Evolutionary conservation across 2,888 invertebrate species (phyloP).

Genomic region (Autographa gamma): DNA sequence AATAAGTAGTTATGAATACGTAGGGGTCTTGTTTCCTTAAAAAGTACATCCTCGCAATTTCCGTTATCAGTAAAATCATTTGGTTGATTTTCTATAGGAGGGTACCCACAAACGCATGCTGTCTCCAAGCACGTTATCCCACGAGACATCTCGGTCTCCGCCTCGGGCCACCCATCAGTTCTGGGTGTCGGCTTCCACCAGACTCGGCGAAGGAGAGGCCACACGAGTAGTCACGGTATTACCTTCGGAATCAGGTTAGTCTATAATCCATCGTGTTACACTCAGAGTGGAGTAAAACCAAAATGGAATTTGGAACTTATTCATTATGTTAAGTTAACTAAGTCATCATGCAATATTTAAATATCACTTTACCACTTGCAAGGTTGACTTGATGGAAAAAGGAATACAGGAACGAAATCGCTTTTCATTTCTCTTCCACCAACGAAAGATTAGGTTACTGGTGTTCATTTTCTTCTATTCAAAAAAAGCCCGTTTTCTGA

Average conservation of each 20-base stretch:
- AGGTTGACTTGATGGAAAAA: background rate
- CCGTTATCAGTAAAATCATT: background rate
- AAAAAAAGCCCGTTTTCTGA: slow-evolving; percentile 64
- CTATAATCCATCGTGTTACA: slow-evolving; percentile 49
- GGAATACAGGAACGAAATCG: background rate
- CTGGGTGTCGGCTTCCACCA: slow-evolving; percentile 92
- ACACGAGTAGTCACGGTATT: slow-evolving; percentile 93
- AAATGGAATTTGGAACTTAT: background rate
- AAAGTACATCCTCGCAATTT: background rate
- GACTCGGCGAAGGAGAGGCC: slow-evolving; percentile 95
- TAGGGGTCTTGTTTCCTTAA: slow-evolving; percentile 1
- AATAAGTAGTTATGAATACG: background rate
- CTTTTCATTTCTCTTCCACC: slow-evolving; percentile 10
- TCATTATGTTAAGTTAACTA: background rate
- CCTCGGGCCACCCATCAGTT: slow-evolving; percentile 93
- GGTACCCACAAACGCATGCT: slow-evolving; percentile 93
- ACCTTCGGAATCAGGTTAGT: slow-evolving; percentile 91
- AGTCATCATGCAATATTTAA: background rate
- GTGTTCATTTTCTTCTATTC: slow-evolving; percentile 57
- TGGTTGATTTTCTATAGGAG: slow-evolving; percentile 80
- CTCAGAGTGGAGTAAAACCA: background rate
- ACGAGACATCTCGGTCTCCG: slow-evolving; percentile 92
- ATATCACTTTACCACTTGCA: background rate
- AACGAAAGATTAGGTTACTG: slow-evolving; percentile 45
- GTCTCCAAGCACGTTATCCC: slow-evolving; percentile 91